Evolutionary conservation across 2,888 invertebrate species (phyloP), one percentile per base, ranked within the genome.

Genomic region (Chaitophorus viminalis): DNA sequence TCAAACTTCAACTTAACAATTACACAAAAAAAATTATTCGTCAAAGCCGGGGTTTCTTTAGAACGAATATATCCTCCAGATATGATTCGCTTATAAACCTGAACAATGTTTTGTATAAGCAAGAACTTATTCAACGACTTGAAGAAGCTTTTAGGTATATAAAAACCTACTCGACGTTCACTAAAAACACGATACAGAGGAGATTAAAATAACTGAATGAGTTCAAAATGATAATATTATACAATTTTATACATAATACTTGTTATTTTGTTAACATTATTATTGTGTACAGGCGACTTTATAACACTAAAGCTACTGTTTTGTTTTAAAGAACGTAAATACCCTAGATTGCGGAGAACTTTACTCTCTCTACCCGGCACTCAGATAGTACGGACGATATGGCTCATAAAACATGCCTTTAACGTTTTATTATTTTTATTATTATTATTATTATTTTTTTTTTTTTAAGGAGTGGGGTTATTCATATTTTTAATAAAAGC

Each of bases 321-420:
- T 68, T 85, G 52, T 77, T 85, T 85, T 33, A 77, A 76, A 85
- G 17, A 77, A 77, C 52, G 29, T 82, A 84, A 33, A n/a, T 46
- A 54, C n/a, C 1, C n/a, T 70, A 21, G n/a, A 25, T 33, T 5
- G 46, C 11, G 46, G 25, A 36, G 18, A 79, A 72, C 54, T 74
- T 74, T 25, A 39, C 31, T 18, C 39, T 29, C 39, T 29, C 8
- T 14, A n/a, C 36, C 33, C 39, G 5, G 52, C 36, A 33, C 36
- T 14, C 54, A 21, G 54, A 54, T 70, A 60, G 46, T 60, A 39
- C 14, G 8, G 14, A 39, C 21, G 72, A 86, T 78, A 79, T 3
- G 78, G 36, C 9, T 31, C 54, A 72, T 78, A 74, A 78, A 86
- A 70, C 60, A 60, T 21, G 36, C 25, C 60, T 52, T 74, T 79